Evolutionary conservation across 1,140 invertebrate genomes (phyloP), one percentile per base, ranked within the genome.

Genomic region (Drosophila arawakana): DNA sequence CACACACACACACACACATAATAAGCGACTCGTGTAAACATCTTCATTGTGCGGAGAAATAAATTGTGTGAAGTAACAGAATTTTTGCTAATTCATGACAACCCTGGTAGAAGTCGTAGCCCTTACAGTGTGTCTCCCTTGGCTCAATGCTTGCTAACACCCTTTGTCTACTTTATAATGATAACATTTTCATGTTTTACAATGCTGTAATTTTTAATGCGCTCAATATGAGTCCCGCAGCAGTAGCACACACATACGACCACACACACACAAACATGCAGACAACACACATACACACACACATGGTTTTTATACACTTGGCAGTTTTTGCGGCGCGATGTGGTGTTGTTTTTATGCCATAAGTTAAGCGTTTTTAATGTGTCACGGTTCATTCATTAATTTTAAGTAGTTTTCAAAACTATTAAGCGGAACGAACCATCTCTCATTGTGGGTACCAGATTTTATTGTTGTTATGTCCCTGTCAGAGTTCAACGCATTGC

Each of bases 121-220:
- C 11, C 13, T 21, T 43, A 25, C 52, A 44, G 15, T 25, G 71
- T 60, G 44, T 25, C 18, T 60, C 71, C 65, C 63, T 34, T 39
- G 65, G 34, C 73, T 76, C 59, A 57, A 58, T 61, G 59, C 49
- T 54, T 47, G 62, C 63, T 61, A 65, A 21, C 63, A 84, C 54
- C 70, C 54, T 74, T 86, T 89, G 81, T 89, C 84, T 89, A 89
- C 62, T 88, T 88, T 89, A 88, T 88, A 88, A 89, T 88, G 84
- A 88, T 88, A 89, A 88, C 84, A 83, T 88, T 88, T 89, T 83
- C 83, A 55, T 88, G 83, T 88, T 68, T 84, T 75, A 88, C 84
- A 89, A 75, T 80, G 77, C 76, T 80, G 67, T 89, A 88, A 89
- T 80, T 81, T 76, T 67, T 71, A 76, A 73, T 73, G 74, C 47